These are phyloP conservation scores for Artibeus jamaicensis DNA, from an alignment of 2,797 vertebrate genomes.

Conservation along the genomic window DNA sequence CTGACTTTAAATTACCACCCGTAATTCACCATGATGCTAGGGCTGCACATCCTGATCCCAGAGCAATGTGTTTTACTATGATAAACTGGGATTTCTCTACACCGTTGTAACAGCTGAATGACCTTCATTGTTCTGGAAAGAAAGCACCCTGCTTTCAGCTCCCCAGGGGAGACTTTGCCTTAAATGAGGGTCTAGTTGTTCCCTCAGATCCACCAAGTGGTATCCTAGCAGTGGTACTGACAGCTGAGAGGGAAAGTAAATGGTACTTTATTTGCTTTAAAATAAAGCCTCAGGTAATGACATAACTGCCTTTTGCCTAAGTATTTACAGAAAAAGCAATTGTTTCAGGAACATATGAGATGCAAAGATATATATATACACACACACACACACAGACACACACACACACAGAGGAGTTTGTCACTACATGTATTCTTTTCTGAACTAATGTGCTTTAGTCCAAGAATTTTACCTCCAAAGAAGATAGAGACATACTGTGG, in stretches of 20 bases:
- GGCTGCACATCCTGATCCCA: neutral
- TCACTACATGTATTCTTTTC: neutral
- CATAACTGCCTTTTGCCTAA: neutral
- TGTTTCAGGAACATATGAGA: neutral
- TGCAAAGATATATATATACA: neutral
- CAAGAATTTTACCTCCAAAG: neutral
- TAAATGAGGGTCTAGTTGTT: neutral
- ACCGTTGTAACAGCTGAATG: neutral
- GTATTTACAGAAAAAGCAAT: slow-evolving; percentile 29
- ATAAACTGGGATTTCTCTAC: slow-evolving; percentile 16
- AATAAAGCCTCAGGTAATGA: slow-evolving; percentile 1
- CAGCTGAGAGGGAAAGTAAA: neutral
- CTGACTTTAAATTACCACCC: neutral
- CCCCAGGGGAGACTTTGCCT: neutral
- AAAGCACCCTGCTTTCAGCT: neutral
- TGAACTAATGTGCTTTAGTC: neutral
- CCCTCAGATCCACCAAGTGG: neutral
- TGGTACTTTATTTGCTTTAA: neutral
- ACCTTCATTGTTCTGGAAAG: neutral
- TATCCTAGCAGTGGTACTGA: neutral
- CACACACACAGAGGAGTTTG: neutral
- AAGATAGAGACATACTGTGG: neutral
- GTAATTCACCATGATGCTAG: neutral
- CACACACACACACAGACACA: too few species aligned
- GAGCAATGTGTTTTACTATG: slow-evolving; percentile 52